Percentiles rank a stretch among this genome's conserved stretches.
Evolutionary conservation across 1,140 invertebrate genomes (phyloP).

Genomic region (Caenorhabditis tropicalis): DNA sequence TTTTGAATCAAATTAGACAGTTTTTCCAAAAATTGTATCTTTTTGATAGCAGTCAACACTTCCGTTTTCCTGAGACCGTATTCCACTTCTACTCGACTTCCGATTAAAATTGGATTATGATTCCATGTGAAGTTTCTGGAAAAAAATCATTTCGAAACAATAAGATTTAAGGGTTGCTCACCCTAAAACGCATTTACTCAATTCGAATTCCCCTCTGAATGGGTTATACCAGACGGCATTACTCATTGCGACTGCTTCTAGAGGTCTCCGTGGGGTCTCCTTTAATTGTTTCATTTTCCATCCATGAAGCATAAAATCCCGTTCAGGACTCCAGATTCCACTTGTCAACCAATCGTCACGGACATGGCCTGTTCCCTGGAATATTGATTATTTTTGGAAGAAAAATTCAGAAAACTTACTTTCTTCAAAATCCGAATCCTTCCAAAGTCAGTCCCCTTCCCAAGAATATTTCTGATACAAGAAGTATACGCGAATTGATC

Average conservation of each 20-base stretch:
- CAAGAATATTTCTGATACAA: slow-evolving; percentile 4
- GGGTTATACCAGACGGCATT: background rate
- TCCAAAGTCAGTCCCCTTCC: background rate
- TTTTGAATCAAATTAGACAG: background rate
- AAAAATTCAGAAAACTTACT: background rate
- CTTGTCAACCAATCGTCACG: slow-evolving; percentile 25
- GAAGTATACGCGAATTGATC: background rate
- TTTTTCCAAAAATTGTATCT: background rate
- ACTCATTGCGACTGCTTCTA: background rate
- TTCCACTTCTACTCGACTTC: background rate
- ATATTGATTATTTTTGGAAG: background rate
- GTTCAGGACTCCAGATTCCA: background rate
- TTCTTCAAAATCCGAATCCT: background rate
- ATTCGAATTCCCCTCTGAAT: background rate
- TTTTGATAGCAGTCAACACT: background rate
- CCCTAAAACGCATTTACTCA: background rate
- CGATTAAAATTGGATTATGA: background rate
- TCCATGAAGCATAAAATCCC: slow-evolving; percentile 41
- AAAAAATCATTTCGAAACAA: background rate
- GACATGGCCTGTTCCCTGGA: slow-evolving; percentile 17
- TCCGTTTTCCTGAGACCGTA: background rate
- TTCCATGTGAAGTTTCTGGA: slow-evolving; percentile 28
- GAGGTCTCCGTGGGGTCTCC: background rate
- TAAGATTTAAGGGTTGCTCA: background rate
- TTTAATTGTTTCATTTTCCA: slow-evolving; percentile 8